These are phyloP conservation scores for Cromileptes altivelis DNA, from an alignment of 2,113 vertebrate genomes.

Conservation along the genomic window DNA sequence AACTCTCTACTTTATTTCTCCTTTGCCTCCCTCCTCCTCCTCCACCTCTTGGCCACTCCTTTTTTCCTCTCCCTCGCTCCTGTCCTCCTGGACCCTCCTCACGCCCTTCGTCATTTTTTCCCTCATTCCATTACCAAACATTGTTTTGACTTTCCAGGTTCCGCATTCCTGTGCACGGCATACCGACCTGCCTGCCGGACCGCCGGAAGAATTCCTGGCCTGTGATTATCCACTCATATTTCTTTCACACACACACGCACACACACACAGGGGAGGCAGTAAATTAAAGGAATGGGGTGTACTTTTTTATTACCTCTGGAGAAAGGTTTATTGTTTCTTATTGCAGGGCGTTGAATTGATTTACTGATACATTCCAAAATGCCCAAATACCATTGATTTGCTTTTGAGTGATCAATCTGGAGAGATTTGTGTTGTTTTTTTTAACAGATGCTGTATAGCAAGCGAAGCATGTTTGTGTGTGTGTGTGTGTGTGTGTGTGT, in stretches of 20 bases:
- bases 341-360: slow-evolving; percentile 59
- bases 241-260: slow-evolving; percentile 51
- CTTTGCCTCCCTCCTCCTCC: slow-evolving; percentile 12
- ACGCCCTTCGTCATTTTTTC: slow-evolving; percentile 47
- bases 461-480: background rate
- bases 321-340: slow-evolving; percentile 75
- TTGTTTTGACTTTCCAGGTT: slow-evolving; percentile 75
- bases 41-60: slow-evolving; percentile 36
- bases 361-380: slow-evolving; percentile 63
- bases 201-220: slow-evolving; percentile 71
- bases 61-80: slow-evolving; percentile 38
- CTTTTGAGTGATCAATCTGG: slow-evolving; percentile 58
- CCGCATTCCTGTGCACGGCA: slow-evolving; percentile 72
- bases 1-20: slow-evolving; percentile 28
- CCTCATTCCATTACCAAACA: slow-evolving; percentile 40
- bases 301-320: slow-evolving; percentile 68
- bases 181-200: slow-evolving; percentile 64
- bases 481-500: background rate
- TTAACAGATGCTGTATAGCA: slow-evolving; percentile 28
- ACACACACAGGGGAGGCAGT: slow-evolving; percentile 30
- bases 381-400: slow-evolving; percentile 69
- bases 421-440: slow-evolving; percentile 35
- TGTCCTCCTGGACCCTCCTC: slow-evolving; percentile 37
- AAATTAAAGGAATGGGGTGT: slow-evolving; percentile 64
- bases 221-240: slow-evolving; percentile 80